Evolutionary conservation across 2,797 vertebrate genomes (phyloP), one percentile per base, ranked within the genome.

Genomic region (Phylloscopus collybita): DNA sequence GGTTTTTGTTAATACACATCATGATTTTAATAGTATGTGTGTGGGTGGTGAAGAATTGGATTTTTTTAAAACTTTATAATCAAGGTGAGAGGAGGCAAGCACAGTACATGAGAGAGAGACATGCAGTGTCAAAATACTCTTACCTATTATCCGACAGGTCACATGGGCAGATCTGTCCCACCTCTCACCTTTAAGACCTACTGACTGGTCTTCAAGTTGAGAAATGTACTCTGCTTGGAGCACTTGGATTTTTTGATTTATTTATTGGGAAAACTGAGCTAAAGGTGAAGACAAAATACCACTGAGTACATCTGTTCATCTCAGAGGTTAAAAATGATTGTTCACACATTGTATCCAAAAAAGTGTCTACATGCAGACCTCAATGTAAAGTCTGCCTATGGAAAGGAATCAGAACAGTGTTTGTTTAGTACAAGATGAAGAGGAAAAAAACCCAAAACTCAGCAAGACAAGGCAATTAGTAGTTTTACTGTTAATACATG

Each of bases 101-200:
- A 90, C 69, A 86, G 80, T 92, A 92, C 26, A 64, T 56, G 75
- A 95, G 67, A 95, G 91, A 95, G 92, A 96, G 97, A 96, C 90
- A 91, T 29, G 84, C 90, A 88, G 93, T 96, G 96, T 92, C 72
- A 97, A 90, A 94, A 91, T 71, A 95, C 79, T 92, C 80, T 97
- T 91, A 92, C 90, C 93, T 96, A 91, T 97, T 97, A 96, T 96
- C 86, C 86, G 82, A 86, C 93, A 96, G 97, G 96, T 97, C 95
- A 97, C 86, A 76, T 13, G 44, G 45, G 92, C 82, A 97, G 83
- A 91, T 92, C 86, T 82, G 91, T 94, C 78, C 95, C 90, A 94
- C 80, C 87, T 93, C 88, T 91, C 92, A 90, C 91, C 40, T 40
- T 40, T 40, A 40, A 40, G 40, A 40, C 40, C 70, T 84, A 92